Conservation (phyloP, 2,888 invertebrate species). For the Lasioglossum villosulum region DNA sequence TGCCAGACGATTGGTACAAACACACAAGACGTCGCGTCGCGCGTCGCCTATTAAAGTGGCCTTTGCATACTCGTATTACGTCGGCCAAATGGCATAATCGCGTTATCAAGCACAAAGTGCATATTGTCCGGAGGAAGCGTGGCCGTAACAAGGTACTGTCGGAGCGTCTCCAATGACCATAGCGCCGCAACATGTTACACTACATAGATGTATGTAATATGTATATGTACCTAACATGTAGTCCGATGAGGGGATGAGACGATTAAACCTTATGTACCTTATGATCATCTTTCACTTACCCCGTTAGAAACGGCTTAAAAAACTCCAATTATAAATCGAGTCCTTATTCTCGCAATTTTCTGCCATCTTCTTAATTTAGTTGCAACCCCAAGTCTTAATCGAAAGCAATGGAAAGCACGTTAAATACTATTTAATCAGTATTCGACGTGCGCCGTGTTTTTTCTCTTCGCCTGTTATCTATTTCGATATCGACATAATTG, state of each 20-base stretch:
- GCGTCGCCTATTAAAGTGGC: conserved; percentile 17
- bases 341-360: background rate
- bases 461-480: too few species aligned
- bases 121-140: conserved; percentile 46
- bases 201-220: too few species aligned
- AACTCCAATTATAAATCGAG: background rate
- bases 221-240: too few species aligned
- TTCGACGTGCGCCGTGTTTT: too few species aligned
- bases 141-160: conserved; percentile 57
- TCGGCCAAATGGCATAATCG: conserved; percentile 49
- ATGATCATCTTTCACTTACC: background rate
- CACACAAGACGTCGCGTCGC: too few species aligned
- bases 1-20: background rate
- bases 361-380: background rate
- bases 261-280: conserved; percentile 8
- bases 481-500: too few species aligned
- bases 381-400: background rate
- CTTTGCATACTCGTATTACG: conserved; percentile 13
- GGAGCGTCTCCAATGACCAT: conserved; percentile 20
- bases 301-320: background rate
- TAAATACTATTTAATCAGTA: too few species aligned
- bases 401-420: too few species aligned
- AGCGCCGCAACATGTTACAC: conserved; percentile 13
- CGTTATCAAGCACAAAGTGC: conserved; percentile 62
- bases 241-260: background rate